These are phyloP conservation scores for Chlorodrepanis virens DNA, from an alignment of 2,113 vertebrate species.

Conservation along the genomic window DNA sequence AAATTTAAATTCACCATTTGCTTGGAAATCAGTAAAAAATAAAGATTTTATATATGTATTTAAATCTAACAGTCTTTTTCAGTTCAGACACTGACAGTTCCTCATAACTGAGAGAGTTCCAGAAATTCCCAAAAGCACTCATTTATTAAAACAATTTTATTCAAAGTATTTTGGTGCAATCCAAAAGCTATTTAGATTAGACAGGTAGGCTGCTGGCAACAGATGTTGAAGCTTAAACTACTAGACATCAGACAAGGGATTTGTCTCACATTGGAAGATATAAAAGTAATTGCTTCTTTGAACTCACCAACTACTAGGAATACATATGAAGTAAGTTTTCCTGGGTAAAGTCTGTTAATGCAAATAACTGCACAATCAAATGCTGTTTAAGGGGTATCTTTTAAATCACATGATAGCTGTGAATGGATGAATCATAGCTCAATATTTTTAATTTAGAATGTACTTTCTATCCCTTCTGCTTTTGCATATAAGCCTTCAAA, in stretches of 20 bases:
- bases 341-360: not conserved
- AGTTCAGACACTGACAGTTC: not conserved
- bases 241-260: not conserved
- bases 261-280: not conserved
- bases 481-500: not conserved
- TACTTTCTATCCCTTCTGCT: not conserved
- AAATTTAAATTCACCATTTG: not conserved
- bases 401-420: not conserved
- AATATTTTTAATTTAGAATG: not conserved
- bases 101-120: not conserved
- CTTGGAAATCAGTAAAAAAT: not conserved
- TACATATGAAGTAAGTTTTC: not conserved
- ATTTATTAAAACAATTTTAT: not conserved
- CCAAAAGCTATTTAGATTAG: not conserved
- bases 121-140: not conserved
- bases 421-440: not conserved
- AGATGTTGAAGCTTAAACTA: not conserved
- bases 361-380: not conserved
- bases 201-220: not conserved
- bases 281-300: not conserved
- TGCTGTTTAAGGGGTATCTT: not conserved
- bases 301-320: not conserved
- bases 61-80: not conserved
- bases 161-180: not conserved
- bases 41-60: not conserved